Conservation (phyloP, 2,888 invertebrate species). For the Odontomyia ornata region DNA sequence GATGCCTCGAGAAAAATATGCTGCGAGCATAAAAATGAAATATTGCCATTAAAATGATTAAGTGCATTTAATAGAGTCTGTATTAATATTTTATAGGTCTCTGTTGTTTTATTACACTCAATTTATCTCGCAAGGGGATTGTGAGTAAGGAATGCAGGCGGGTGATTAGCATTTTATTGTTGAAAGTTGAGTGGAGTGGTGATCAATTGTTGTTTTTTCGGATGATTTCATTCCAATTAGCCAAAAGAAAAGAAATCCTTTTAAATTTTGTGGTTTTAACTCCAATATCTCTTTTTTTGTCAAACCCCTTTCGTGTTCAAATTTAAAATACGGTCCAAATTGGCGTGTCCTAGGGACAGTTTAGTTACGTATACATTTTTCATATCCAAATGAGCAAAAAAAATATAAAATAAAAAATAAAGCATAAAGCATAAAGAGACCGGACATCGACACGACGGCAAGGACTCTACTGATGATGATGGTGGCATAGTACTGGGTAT, state of each 20-base stretch:
- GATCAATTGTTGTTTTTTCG: neutral
- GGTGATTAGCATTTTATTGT: neutral
- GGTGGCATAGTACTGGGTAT: neutral
- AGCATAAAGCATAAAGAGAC: neutral
- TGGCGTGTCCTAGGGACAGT: neutral
- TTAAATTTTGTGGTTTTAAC: neutral
- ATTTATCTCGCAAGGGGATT: neutral
- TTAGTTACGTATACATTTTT: neutral
- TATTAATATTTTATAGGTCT: slow-evolving; percentile 53
- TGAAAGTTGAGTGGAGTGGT: neutral
- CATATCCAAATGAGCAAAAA: neutral
- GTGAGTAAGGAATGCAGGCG: neutral
- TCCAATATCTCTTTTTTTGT: neutral
- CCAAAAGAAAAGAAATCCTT: neutral
- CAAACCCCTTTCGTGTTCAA: neutral
- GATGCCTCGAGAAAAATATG: slow-evolving; percentile 10
- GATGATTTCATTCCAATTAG: neutral
- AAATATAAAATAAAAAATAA: no score
- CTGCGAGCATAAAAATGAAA: slow-evolving; percentile 49
- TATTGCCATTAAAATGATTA: slow-evolving; percentile 54
- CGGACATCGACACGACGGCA: neutral
- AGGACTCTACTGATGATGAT: neutral
- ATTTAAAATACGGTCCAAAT: neutral
- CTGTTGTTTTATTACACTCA: slow-evolving; percentile 46
- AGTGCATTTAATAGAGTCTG: slow-evolving; percentile 52